Conservation (phyloP, 2,888 invertebrate species). For the Sarcophaga subvicina region DNA sequence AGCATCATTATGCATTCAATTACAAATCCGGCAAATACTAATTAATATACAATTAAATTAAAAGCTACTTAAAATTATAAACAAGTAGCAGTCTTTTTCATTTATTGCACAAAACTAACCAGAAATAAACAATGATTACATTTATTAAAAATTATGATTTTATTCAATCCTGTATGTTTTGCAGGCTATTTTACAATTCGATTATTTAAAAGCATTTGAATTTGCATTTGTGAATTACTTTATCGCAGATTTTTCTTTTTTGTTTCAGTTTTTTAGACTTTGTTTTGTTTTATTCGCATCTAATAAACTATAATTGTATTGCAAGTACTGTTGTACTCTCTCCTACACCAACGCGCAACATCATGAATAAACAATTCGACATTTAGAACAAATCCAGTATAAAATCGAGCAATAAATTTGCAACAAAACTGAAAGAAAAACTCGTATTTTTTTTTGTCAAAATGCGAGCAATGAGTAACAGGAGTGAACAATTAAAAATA, state of each 20-base stretch:
- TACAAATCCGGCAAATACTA: background rate
- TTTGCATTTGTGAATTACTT: background rate
- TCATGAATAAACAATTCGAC: constrained; percentile 63
- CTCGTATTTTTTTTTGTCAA: no score
- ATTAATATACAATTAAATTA: constrained; percentile 10
- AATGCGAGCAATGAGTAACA: constrained; percentile 5
- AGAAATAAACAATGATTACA: background rate
- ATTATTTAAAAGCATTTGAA: constrained; percentile 9
- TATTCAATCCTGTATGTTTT: background rate
- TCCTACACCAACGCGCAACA: constrained; percentile 23
- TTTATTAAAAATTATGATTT: constrained; percentile 21
- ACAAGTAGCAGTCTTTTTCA: background rate
- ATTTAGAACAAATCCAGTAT: constrained; percentile 44
- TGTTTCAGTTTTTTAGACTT: background rate
- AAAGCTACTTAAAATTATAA: constrained; percentile 46
- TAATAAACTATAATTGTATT: constrained; percentile 42
- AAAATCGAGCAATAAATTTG: constrained; percentile 49
- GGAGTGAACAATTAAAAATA: background rate
- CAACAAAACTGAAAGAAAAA: background rate
- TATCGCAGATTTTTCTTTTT: background rate
- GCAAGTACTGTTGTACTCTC: background rate
- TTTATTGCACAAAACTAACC: background rate
- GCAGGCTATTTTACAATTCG: constrained; percentile 24
- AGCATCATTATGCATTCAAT: background rate
- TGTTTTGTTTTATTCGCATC: background rate